phyloP scores from a whole-genome alignment of 2,888 invertebrate species.

The Archaeoteleia sp. region DNA sequence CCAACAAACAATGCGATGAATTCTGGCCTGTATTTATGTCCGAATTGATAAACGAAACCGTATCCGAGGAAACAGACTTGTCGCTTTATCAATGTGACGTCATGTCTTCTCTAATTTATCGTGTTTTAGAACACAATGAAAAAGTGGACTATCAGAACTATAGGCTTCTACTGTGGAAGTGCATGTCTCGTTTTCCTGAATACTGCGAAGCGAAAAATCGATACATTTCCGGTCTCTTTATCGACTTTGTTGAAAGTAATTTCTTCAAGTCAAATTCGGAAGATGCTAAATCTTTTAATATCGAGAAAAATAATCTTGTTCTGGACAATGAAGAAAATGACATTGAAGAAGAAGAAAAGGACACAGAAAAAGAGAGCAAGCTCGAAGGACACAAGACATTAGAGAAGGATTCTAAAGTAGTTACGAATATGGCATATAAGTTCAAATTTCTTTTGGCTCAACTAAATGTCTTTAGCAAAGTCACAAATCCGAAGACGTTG shows the following conservation, averaged over 20 bases:
- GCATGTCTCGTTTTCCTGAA: conserved; percentile 83
- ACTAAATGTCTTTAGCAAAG: conserved; percentile 85
- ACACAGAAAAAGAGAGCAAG: conserved; percentile 64
- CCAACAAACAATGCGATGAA: conserved; percentile 73
- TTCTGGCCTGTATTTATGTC: conserved; percentile 85
- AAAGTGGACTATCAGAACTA: conserved; percentile 85
- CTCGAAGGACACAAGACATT: conserved; percentile 61
- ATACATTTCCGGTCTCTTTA: conserved; percentile 86
- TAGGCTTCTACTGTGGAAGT: conserved; percentile 87
- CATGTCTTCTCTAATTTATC: conserved; percentile 52
- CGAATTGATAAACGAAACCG: conserved; percentile 76
- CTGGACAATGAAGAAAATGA: conserved; percentile 61
- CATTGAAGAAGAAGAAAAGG: conserved; percentile 70
- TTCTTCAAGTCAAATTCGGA: conserved; percentile 79
- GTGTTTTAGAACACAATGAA: conserved; percentile 74
- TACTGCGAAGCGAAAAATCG: conserved; percentile 88
- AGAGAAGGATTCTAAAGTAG: conserved; percentile 59
- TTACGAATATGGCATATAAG: conserved; percentile 54
- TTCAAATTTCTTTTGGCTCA: conserved; percentile 79
- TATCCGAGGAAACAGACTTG: conserved; percentile 75
- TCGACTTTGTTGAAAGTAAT: conserved; percentile 85
- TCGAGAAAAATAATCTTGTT: conserved; percentile 69
- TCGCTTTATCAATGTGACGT: conserved; percentile 59
- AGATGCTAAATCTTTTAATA: conserved; percentile 77
- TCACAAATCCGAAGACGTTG: conserved; percentile 87